Evolutionary conservation across 64 coral and sea anemone species (phyloP).

Genomic region (Pachyseris speciosa): DNA sequence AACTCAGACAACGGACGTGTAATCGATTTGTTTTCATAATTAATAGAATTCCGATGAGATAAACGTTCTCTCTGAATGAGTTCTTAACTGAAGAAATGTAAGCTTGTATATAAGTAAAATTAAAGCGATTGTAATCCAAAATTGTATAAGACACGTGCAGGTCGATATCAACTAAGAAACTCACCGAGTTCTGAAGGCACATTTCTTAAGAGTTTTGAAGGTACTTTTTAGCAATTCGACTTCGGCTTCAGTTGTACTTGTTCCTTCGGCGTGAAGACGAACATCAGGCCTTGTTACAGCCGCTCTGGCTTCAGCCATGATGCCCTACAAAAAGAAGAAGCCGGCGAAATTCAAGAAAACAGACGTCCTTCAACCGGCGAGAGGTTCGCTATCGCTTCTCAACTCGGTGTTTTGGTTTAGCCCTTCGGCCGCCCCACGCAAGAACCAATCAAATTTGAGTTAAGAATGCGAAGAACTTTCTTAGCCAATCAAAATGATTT

Average conservation of each 20-base stretch:
- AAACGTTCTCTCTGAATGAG: too few species aligned
- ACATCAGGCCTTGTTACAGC: slow-evolving; percentile 96
- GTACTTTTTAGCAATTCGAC: slow-evolving; percentile 92
- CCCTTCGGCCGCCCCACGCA: too few species aligned
- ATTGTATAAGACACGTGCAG: not conserved
- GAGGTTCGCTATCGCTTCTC: too few species aligned
- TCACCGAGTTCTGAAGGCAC: slow-evolving; percentile 93
- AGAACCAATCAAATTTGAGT: slow-evolving; percentile 14
- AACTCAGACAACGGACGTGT: too few species aligned
- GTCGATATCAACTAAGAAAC: not conserved
- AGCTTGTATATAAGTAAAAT: too few species aligned
- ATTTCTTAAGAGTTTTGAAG: slow-evolving; percentile 85
- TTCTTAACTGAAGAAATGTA: too few species aligned
- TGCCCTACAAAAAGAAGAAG: not conserved
- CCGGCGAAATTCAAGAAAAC: not conserved
- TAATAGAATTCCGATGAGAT: too few species aligned
- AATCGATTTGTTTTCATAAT: too few species aligned
- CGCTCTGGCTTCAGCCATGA: slow-evolving; percentile 96
- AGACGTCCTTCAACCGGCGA: too few species aligned
- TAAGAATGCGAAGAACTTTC: not conserved
- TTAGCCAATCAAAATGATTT: not conserved
- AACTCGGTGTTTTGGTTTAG: too few species aligned
- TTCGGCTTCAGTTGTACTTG: slow-evolving; percentile 92
- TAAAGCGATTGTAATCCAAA: too few species aligned
- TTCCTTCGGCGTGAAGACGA: slow-evolving; percentile 81